phyloP scores from a whole-genome alignment of 2,113 vertebrate species.

The Rhizomys pruinosus region DNA sequence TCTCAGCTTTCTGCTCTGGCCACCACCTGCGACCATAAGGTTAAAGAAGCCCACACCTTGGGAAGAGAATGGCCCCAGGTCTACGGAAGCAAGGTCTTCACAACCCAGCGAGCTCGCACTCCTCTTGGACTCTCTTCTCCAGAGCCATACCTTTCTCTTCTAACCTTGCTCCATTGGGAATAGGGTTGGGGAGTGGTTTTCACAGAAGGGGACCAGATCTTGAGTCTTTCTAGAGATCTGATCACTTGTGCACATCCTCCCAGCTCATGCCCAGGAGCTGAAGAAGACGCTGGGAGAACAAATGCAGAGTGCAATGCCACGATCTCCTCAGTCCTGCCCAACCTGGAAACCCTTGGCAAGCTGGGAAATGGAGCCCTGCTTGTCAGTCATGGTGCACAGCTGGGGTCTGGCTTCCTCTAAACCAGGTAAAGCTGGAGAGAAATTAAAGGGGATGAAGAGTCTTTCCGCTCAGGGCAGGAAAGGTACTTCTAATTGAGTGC shows the following conservation, averaged over 20 bases:
- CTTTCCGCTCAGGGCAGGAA: not conserved
- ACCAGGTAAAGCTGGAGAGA: conserved; percentile 33
- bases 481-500: conserved; percentile 48
- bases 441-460: conserved; percentile 49
- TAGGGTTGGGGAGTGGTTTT: not conserved
- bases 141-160: not conserved
- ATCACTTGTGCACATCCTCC: not conserved
- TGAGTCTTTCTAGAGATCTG: not conserved
- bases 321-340: not conserved
- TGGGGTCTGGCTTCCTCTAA: conserved; percentile 31
- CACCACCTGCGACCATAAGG: too few relatives aligned
- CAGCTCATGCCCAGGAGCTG: not conserved
- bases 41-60: not conserved
- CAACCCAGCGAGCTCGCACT: not conserved
- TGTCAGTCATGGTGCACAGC: conserved; percentile 22
- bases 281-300: not conserved
- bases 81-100: not conserved
- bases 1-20: too few relatives aligned
- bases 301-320: not conserved
- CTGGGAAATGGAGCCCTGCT: not conserved
- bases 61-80: not conserved
- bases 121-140: not conserved
- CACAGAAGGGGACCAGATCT: not conserved
- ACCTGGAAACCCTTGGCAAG: not conserved
- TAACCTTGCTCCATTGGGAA: not conserved